Conservation (phyloP, 2,797 vertebrate genomes). For the Erpetoichthys calabaricus region DNA sequence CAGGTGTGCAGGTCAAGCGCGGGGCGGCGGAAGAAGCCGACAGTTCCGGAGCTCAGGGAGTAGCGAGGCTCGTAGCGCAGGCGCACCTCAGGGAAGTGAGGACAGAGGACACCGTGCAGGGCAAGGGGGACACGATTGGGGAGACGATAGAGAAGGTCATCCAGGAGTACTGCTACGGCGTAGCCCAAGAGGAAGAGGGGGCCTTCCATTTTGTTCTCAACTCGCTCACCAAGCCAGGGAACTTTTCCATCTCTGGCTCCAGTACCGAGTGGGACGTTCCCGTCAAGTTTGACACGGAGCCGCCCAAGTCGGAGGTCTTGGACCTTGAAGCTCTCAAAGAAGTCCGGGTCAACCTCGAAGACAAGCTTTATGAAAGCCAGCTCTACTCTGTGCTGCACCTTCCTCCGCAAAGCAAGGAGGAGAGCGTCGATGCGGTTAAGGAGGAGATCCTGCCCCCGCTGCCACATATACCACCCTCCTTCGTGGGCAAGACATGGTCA, state of each 20-base stretch:
- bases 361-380: constrained; percentile 52
- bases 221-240: constrained; percentile 33
- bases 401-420: constrained; percentile 14
- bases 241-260: constrained; percentile 40
- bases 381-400: constrained; percentile 45
- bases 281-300: constrained; percentile 35
- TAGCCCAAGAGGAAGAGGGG: constrained; percentile 37
- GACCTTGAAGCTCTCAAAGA: constrained; percentile 53
- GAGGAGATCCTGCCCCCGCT: constrained; percentile 49
- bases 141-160: constrained; percentile 63
- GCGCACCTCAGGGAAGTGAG: constrained; percentile 12
- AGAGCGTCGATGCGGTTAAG: constrained; percentile 11
- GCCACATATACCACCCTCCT: constrained; percentile 63
- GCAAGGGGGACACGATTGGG: constrained; percentile 28
- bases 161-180: constrained; percentile 48
- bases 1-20: too few relatives aligned
- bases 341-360: constrained; percentile 49
- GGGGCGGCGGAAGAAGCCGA: constrained; percentile 8
- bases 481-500: constrained; percentile 69
- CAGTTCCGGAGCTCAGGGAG: constrained; percentile 11
- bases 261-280: constrained; percentile 61
- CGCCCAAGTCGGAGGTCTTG: constrained; percentile 30
- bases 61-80: constrained; percentile 21
- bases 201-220: constrained; percentile 47
- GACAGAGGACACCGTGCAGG: too few relatives aligned